Conservation (phyloP, 2,888 invertebrate genomes). For the Stenchaetothrips biformis region DNA sequence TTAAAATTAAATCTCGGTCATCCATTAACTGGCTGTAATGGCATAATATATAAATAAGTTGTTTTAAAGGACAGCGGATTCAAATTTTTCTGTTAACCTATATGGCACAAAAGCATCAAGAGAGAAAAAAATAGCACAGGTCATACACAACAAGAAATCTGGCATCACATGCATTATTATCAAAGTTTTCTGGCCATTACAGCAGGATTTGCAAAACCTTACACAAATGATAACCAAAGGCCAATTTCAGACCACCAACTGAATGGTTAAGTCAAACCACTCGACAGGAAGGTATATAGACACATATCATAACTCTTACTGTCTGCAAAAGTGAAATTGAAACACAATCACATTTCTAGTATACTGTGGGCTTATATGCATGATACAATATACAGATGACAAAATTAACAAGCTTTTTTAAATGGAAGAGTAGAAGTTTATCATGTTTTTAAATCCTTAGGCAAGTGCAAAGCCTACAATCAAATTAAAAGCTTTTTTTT, state of each 20-base stretch:
- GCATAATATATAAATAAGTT: too few relatives aligned
- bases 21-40: too few relatives aligned
- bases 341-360: neutral
- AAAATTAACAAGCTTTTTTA: neutral
- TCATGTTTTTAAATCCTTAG: too few relatives aligned
- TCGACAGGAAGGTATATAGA: too few relatives aligned
- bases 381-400: neutral
- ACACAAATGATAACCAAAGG: neutral
- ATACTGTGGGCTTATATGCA: neutral
- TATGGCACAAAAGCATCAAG: neutral
- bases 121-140: neutral
- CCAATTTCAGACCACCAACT: neutral
- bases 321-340: too few relatives aligned
- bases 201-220: neutral
- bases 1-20: too few relatives aligned
- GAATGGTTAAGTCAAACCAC: neutral
- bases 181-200: slow-evolving; percentile 4
- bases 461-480: too few relatives aligned
- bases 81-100: neutral
- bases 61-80: too few relatives aligned
- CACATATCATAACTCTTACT: too few relatives aligned
- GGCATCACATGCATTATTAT: slow-evolving; percentile 19
- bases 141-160: neutral
- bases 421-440: neutral
- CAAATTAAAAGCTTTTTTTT: too few relatives aligned